Evolutionary conservation across 2,888 invertebrate species (phyloP), one percentile per base, ranked within the genome.

Genomic region (Ethmia dodecea): DNA sequence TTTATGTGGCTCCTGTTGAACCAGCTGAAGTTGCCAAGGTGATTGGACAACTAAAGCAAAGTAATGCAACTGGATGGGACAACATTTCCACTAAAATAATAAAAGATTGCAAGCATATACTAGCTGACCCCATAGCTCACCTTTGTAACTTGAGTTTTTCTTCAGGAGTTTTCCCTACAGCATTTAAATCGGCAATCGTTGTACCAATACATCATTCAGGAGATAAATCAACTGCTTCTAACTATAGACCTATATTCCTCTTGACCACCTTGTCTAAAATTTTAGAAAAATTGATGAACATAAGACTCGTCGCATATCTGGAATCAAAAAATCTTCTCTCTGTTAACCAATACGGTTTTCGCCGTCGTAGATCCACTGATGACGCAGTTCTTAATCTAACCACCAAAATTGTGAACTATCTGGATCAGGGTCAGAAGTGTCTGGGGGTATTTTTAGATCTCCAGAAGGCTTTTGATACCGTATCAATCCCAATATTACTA

Each of bases 331-430:
- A n/a, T 3, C 24, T 24, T 24, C 5, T 38, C 1, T 25, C 24
- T n/a, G 13, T 14, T 13, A 37, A 33, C 10, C 38, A 37, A 11
- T 36, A 15, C 27, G 40, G 36, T 8, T 40, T 40, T 15, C 12
- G 35, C 14, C 5, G 25, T 9, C 22, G 24, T 5, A 30, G 13
- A 10, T 35, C 36, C 9, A 40, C 40, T 4, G 30, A 32, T 13
- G 25, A 35, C 11, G 35, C 38, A 1, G 35, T 35, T n/a, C 14
- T 28, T 2, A 26, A 22, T 5, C 26, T 38, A 1, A 34, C 28
- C 3, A 8, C 5, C 5, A 9, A 1, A 8, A 20, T 38, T 5
- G 11, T 31, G 2, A 11, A 12, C 1, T 11, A 30, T 9, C 29
- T 36, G 1, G 36, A 36, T 13, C 2, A 6, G 8, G 36, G 24